phyloP scores from a whole-genome alignment of 1,140 invertebrate species.

The Arion vulgaris region DNA sequence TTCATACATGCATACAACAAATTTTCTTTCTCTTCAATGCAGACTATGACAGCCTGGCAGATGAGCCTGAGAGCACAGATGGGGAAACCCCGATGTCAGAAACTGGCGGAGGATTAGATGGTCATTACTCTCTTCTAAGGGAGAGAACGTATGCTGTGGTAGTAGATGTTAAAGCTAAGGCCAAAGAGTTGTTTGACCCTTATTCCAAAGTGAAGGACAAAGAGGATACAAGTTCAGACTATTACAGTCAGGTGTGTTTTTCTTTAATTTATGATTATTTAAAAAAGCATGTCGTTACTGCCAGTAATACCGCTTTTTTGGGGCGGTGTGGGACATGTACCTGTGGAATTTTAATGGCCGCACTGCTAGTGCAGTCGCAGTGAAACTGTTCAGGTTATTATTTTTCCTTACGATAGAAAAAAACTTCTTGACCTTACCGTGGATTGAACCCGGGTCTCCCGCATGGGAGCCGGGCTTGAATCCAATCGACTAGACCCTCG shows the following conservation, averaged over 20 bases:
- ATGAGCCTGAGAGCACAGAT: slow-evolving; percentile 1
- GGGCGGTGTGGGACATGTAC: no score
- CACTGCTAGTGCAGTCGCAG: no score
- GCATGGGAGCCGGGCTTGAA: no score
- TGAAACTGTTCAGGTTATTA: no score
- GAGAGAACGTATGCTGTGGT: slow-evolving; percentile 54
- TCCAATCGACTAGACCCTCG: no score
- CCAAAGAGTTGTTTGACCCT: slow-evolving; percentile 50
- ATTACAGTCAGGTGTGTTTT: slow-evolving; percentile 2
- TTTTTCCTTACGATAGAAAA: no score
- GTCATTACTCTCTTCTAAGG: slow-evolving; percentile 50
- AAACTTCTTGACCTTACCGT: no score
- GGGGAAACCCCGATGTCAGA: slow-evolving; percentile 38
- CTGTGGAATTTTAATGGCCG: no score
- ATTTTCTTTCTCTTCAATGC: background rate
- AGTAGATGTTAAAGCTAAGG: slow-evolving; percentile 45
- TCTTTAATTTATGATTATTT: background rate
- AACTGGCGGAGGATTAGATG: slow-evolving; percentile 30
- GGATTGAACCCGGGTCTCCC: no score
- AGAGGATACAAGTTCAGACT: slow-evolving; percentile 29
- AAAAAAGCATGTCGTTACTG: background rate
- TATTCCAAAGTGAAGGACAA: slow-evolving; percentile 55
- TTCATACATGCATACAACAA: no score
- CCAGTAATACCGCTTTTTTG: no score
- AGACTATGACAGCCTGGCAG: slow-evolving; percentile 28